Percentiles rank a stretch among this genome's conserved stretches.
Evolutionary conservation across 1,140 invertebrate genomes (phyloP).

Genomic region (Antheraea mylitta): DNA sequence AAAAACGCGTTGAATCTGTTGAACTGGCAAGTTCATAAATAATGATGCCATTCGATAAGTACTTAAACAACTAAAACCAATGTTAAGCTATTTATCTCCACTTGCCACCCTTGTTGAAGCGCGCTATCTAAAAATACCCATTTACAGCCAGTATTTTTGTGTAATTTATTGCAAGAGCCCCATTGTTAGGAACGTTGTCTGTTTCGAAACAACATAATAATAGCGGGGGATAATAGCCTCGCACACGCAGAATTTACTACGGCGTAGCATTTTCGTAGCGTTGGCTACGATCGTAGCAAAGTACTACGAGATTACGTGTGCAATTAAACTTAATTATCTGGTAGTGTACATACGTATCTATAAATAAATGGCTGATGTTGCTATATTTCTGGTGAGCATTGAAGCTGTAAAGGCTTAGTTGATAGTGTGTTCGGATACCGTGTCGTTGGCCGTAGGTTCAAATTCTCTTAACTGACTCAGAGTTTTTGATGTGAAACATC

Average conservation of each 20-base stretch:
- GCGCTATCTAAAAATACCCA: conserved; percentile 7
- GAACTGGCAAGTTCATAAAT: not conserved
- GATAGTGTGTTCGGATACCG: too few relatives aligned
- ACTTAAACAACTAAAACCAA: not conserved
- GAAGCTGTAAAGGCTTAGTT: too few relatives aligned
- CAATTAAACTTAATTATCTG: not conserved
- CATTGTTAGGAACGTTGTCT: conserved; percentile 9
- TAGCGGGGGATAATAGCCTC: conserved; percentile 9
- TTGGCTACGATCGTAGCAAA: too few relatives aligned
- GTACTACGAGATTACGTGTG: not conserved
- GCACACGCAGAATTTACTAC: conserved; percentile 10
- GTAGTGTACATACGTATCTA: not conserved
- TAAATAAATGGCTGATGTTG: too few relatives aligned
- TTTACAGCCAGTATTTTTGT: conserved; percentile 4
- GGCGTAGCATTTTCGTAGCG: not conserved
- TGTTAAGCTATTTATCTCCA: not conserved
- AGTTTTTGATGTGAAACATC: too few relatives aligned
- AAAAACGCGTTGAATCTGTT: not conserved
- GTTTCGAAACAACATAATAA: conserved; percentile 13
- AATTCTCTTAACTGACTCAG: too few relatives aligned
- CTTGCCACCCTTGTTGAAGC: not conserved
- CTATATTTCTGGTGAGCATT: too few relatives aligned
- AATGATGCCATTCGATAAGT: not conserved
- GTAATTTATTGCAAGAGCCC: conserved; percentile 5
- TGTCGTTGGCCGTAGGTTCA: too few relatives aligned